These are phyloP conservation scores for Serrognathus titanus DNA, from an alignment of 2,888 invertebrate species.

Conservation along the genomic window DNA sequence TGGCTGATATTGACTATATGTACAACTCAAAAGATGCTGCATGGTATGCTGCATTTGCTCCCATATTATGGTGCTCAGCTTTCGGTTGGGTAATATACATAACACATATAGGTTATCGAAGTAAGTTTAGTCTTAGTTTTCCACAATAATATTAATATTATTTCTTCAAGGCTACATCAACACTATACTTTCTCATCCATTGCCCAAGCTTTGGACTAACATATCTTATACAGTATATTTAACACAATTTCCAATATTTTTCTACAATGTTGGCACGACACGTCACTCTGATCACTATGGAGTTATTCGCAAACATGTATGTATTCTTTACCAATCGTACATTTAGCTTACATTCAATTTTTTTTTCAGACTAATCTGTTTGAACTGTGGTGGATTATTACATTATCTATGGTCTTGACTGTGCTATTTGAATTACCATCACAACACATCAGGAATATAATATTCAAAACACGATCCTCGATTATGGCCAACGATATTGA, in stretches of 20 bases:
- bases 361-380: constrained; percentile 57
- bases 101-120: constrained; percentile 59
- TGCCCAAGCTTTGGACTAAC: constrained; percentile 63
- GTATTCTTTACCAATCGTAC: constrained; percentile 20
- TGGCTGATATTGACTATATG: constrained; percentile 60
- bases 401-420: constrained; percentile 57
- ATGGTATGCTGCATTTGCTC: constrained; percentile 66
- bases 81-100: constrained; percentile 67
- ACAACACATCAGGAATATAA: constrained; percentile 61
- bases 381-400: constrained; percentile 57
- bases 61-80: constrained; percentile 65
- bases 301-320: constrained; percentile 58
- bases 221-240: constrained; percentile 69
- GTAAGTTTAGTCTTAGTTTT: constrained; percentile 37
- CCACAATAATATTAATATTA: background rate
- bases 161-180: constrained; percentile 49
- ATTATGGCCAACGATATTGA: too few relatives aligned
- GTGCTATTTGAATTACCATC: constrained; percentile 66
- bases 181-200: constrained; percentile 56
- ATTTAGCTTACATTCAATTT: constrained; percentile 18
- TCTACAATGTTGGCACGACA: constrained; percentile 64
- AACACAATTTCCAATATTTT: constrained; percentile 69
- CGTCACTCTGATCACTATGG: constrained; percentile 57
- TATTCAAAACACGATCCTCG: constrained; percentile 40
- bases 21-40: constrained; percentile 64